phyloP scores from a whole-genome alignment of 2,113 vertebrate genomes.

The Ptilonorhynchus violaceus region DNA sequence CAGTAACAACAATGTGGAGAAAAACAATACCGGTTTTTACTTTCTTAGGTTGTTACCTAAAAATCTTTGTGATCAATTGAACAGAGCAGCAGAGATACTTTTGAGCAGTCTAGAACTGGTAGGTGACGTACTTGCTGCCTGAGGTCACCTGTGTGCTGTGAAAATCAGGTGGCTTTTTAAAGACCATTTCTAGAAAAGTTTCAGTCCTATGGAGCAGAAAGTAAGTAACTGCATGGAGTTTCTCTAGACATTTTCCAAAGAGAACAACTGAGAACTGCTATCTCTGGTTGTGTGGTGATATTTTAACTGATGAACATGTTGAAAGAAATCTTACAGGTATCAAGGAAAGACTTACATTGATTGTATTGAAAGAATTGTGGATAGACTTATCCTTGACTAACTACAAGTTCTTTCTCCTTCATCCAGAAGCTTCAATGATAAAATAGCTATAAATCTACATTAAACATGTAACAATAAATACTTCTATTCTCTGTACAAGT shows the following conservation, averaged over 20 bases:
- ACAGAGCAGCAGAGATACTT: slow-evolving; percentile 75
- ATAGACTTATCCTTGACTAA: slow-evolving; percentile 63
- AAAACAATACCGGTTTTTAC: slow-evolving; percentile 75
- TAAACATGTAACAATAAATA: slow-evolving; percentile 64
- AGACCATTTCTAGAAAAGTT: slow-evolving; percentile 76
- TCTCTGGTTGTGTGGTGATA: slow-evolving; percentile 66
- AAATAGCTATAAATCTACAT: slow-evolving; percentile 73
- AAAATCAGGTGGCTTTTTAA: slow-evolving; percentile 68
- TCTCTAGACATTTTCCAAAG: slow-evolving; percentile 61
- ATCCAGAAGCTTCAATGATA: slow-evolving; percentile 65
- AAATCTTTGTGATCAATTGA: slow-evolving; percentile 74
- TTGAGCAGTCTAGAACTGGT: slow-evolving; percentile 77
- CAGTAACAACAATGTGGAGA: slow-evolving; percentile 73
- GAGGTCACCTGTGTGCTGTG: slow-evolving; percentile 62
- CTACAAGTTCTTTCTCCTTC: slow-evolving; percentile 69
- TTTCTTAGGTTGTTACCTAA: slow-evolving; percentile 73
- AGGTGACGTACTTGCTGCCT: slow-evolving; percentile 71
- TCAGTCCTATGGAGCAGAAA: slow-evolving; percentile 81
- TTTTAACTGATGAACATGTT: slow-evolving; percentile 74
- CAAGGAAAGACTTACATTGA: slow-evolving; percentile 63
- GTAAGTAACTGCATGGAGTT: slow-evolving; percentile 70
- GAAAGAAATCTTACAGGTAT: slow-evolving; percentile 70
- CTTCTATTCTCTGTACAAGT: slow-evolving; percentile 68
- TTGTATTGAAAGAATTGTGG: slow-evolving; percentile 52
- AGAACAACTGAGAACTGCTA: slow-evolving; percentile 61